These are phyloP conservation scores for Labeo rohita DNA, from an alignment of 2,113 vertebrate species.

Conservation along the genomic window DNA sequence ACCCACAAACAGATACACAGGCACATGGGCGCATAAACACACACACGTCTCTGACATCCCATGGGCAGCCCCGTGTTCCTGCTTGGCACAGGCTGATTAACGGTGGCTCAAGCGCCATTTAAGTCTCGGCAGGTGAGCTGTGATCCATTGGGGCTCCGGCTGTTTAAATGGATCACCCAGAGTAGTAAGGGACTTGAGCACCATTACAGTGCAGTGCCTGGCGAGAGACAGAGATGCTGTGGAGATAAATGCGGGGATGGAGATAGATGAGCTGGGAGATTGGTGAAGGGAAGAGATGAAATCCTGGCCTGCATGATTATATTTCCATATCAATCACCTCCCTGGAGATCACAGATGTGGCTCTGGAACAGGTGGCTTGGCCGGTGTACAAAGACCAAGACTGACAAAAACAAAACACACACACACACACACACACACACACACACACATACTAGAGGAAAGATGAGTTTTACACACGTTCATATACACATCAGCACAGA, in stretches of 20 bases:
- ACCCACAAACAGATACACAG: slow-evolving; percentile 20
- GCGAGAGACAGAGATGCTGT: slow-evolving; percentile 55
- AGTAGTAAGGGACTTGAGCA: slow-evolving; percentile 31
- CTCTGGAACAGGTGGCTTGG: slow-evolving; percentile 82
- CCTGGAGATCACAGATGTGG: slow-evolving; percentile 82
- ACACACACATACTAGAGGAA: slow-evolving; percentile 17
- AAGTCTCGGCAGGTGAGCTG: slow-evolving; percentile 65
- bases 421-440: slow-evolving; percentile 22
- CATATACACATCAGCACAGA: slow-evolving; percentile 16
- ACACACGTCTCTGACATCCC: slow-evolving; percentile 10
- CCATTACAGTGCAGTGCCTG: slow-evolving; percentile 21
- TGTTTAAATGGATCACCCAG: slow-evolving; percentile 67
- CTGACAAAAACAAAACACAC: slow-evolving; percentile 69
- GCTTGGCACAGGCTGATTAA: slow-evolving; percentile 63
- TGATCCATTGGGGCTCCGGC: slow-evolving; percentile 62
- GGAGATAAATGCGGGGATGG: slow-evolving; percentile 42
- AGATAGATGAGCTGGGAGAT: slow-evolving; percentile 55
- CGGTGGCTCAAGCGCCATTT: slow-evolving; percentile 68
- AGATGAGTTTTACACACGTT: neutral
- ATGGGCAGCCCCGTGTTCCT: slow-evolving; percentile 2
- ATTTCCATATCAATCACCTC: slow-evolving; percentile 85
- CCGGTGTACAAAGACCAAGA: slow-evolving; percentile 74
- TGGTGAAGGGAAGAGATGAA: slow-evolving; percentile 60
- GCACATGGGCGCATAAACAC: slow-evolving; percentile 21
- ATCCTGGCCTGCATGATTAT: slow-evolving; percentile 76